Evolutionary conservation across 1,140 invertebrate species (phyloP), one percentile per base, ranked within the genome.

Genomic region (Chironomus tepperi): DNA sequence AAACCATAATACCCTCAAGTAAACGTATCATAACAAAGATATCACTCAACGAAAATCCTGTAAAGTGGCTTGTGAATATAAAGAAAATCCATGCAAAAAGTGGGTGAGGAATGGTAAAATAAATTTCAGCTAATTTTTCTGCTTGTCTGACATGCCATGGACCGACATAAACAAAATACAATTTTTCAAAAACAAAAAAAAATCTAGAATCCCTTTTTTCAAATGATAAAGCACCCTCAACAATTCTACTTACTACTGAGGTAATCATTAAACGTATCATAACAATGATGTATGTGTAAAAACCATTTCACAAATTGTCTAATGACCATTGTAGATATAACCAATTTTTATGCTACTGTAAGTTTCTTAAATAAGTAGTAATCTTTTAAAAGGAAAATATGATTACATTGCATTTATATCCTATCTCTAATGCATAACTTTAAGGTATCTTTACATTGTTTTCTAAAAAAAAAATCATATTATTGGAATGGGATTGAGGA

Each of bases 61-160:
- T 19, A 19, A 70, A 70, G 65, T 70, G 18, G 65, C 65, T 19
- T 8, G 9, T 19, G 18, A 21, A 18, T 9, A 70, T 16, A 70
- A 70, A 19, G 65, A 21, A 21, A 70, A 70, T 19, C n/a, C 9
- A 18, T 70, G 65, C 8, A 9, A 70, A 70, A 16, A 70, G 65
- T 18, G 65, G 19, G 65, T 21, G 65, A 21, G 18, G 65, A 19
- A 21, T 70, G 65, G 16, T 19, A 70, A 19, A 18, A 70, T 70
- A 70, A 70, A 70, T 70, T 70, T 70, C 65, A 70, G 65, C 65
- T 70, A 70, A 70, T 70, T 70, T 70, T 70, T 21, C 18, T 70
- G 10, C 47, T 57, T 15, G 47, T 57, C 47, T 57, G 47, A 57
- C 47, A 57, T 57, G 47, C 12, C 47, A 57, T n/a, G 47, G 47